These are phyloP conservation scores for Nicator chloris DNA, from an alignment of 2,113 vertebrate genomes.

Conservation along the genomic window DNA sequence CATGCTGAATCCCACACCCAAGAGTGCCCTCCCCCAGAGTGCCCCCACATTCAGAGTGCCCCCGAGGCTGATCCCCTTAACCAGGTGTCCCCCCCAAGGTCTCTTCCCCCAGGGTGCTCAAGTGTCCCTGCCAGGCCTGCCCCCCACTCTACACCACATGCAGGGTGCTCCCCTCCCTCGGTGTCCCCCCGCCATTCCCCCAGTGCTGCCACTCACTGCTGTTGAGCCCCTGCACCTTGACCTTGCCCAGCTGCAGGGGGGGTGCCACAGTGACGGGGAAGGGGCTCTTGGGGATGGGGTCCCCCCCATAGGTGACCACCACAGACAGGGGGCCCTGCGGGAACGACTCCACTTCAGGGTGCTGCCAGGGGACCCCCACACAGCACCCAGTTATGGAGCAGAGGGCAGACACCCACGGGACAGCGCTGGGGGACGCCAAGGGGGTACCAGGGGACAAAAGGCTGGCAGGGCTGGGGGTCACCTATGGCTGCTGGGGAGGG, in stretches of 20 bases:
- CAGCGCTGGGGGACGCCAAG: background rate
- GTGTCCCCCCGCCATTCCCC: background rate
- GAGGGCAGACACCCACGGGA: rapidly evolving
- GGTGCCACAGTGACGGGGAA: background rate
- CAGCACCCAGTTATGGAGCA: background rate
- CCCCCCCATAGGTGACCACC: conserved; percentile 8
- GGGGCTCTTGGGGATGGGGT: background rate
- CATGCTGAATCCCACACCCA: background rate
- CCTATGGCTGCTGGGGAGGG: background rate
- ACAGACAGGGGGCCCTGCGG: background rate
- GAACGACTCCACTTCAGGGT: background rate
- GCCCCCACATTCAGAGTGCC: background rate
- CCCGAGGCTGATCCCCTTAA: no score
- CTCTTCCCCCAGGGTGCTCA: no score
- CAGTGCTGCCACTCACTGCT: background rate
- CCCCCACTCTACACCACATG: background rate
- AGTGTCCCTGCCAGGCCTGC: background rate
- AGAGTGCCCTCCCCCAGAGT: background rate
- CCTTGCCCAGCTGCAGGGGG: conserved; percentile 11
- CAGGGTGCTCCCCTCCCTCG: background rate
- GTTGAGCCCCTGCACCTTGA: conserved; percentile 29
- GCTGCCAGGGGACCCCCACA: background rate
- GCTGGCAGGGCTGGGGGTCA: background rate
- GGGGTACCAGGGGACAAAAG: background rate
- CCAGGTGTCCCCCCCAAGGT: background rate